phyloP scores from a whole-genome alignment of 1,140 invertebrate species.

The Dufourea novaeangliae region DNA sequence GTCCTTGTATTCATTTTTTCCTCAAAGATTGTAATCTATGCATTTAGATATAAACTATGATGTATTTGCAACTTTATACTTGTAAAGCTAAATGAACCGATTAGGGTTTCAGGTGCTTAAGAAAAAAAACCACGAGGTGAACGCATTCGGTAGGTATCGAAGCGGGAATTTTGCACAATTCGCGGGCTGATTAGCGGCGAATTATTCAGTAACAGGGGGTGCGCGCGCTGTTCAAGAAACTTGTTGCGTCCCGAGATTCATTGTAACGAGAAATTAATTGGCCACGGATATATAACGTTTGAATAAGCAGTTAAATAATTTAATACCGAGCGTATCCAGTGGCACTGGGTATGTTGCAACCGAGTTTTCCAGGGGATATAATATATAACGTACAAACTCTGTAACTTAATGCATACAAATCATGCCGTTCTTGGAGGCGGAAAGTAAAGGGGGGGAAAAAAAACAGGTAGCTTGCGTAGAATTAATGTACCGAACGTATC shows the following conservation, averaged over 20 bases:
- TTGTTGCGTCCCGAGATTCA: neutral
- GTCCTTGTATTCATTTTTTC: no score
- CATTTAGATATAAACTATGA: no score
- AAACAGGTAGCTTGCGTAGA: neutral
- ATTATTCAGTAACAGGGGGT: neutral
- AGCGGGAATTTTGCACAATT: neutral
- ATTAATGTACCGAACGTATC: slow-evolving; percentile 19
- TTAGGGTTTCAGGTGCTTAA: no score
- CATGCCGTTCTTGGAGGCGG: neutral
- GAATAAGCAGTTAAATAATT: slow-evolving; percentile 43
- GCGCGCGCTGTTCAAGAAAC: neutral
- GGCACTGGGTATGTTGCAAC: slow-evolving; percentile 34
- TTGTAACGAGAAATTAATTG: slow-evolving; percentile 15
- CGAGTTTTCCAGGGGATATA: slow-evolving; percentile 19
- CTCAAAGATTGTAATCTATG: no score
- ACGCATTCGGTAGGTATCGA: neutral
- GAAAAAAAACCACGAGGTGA: neutral
- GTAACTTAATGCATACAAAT: slow-evolving; percentile 18
- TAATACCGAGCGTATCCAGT: slow-evolving; percentile 29
- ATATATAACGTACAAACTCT: neutral
- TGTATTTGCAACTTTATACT: no score
- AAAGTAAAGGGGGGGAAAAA: neutral
- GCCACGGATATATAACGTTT: slow-evolving; percentile 26
- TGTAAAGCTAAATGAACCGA: no score
- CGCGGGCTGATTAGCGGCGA: neutral